Evolutionary conservation across 2,888 invertebrate genomes (phyloP), one percentile per base, ranked within the genome.

Genomic region (Cheilosia pagana): DNA sequence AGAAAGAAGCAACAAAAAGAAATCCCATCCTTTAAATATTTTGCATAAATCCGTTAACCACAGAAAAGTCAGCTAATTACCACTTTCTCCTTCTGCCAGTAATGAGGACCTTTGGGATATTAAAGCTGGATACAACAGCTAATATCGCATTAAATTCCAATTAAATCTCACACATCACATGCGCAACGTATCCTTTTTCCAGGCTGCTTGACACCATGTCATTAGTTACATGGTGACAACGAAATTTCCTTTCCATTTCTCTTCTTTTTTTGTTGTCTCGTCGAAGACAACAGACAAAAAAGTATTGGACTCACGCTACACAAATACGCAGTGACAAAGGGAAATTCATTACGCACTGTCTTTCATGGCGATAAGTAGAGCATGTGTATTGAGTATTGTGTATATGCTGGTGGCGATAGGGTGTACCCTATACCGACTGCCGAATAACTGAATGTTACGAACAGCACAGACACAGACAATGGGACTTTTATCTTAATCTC

Each of bases 281-380:
- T 19, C 19, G 12, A 21, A 19, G 5, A 25, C 19, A 39, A 28
- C 19, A 35, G 12, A 41, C 21, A 48, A 48, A 25, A 12, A 5
- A 31, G 6, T 3, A 8, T 25, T n/a, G 53, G 53, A 55, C 53
- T 19, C 28, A 28, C 12, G 53, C 41, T 41, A 28, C 23, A 53
- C 28, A 43, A 43, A 53, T 4, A 41, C 67, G 23, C 8, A 28
- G 6, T 43, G 19, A 19, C 43, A 65, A 79, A 72, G 57, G 57
- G 25, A 79, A 72, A 72, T 65, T 72, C 65, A 55, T 79, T 79
- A 72, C 78, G 52, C 78, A 65, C 72, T 72, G 63, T 67, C 59
- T 65, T 59, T 35, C 45, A 35, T n/a, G n/a, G 59, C 35, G 65
- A 59, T 79, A 79, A 72, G 78, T 72, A 43, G 50, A 72, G 16